A percentile compares a stretch with the other conserved stretches of the same genome.
Evolutionary conservation across 1,140 invertebrate species (phyloP).

Genomic region (Zaprionus ornatus): DNA sequence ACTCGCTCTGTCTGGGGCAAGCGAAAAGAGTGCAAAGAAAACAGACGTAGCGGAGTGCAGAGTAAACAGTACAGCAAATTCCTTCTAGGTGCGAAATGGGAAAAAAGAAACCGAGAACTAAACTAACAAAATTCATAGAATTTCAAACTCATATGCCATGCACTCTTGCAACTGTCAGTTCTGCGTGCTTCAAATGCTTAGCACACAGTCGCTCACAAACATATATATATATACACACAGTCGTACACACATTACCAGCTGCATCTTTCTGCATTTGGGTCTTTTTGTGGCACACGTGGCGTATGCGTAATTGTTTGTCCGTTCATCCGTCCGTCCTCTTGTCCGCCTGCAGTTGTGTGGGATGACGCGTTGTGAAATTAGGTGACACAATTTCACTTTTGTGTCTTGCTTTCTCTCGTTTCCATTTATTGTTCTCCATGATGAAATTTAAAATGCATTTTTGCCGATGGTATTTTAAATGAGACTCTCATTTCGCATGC

Average conservation of each 20-base stretch:
- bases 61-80: conserved; percentile 11
- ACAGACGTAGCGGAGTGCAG: not conserved
- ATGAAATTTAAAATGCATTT: conserved; percentile 66
- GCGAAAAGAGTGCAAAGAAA: conserved; percentile 6
- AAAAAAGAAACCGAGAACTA: conserved; percentile 15
- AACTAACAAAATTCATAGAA: conserved; percentile 30
- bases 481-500: conserved; percentile 41
- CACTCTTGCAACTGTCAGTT: conserved; percentile 30
- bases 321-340: conserved; percentile 34
- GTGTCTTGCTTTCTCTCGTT: conserved; percentile 15
- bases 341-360: conserved; percentile 48
- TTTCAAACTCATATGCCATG: conserved; percentile 52
- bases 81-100: conserved; percentile 36
- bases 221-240: not conserved
- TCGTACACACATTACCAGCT: not conserved
- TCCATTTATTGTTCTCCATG: conserved; percentile 14
- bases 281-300: conserved; percentile 9
- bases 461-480: conserved; percentile 68
- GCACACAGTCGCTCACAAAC: conserved; percentile 6
- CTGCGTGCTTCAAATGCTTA: conserved; percentile 38
- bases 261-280: not conserved
- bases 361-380: conserved; percentile 73
- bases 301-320: conserved; percentile 44
- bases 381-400: conserved; percentile 71
- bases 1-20: conserved; percentile 8